Evolutionary conservation across 2,888 invertebrate species (phyloP).

Genomic region (Lymantria monacha): DNA sequence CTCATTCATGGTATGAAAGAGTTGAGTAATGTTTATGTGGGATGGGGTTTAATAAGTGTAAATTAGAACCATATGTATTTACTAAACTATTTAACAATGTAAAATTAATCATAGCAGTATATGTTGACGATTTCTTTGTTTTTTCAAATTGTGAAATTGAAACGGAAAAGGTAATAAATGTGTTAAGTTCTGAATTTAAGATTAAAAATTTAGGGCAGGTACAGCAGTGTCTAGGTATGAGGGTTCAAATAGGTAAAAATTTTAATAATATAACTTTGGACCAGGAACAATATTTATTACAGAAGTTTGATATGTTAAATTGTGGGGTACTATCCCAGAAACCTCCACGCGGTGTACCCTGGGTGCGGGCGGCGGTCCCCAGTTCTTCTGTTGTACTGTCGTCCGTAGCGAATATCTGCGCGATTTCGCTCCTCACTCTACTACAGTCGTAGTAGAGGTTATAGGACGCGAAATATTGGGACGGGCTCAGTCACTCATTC

Average conservation of each 20-base stretch:
- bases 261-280: constrained; percentile 4
- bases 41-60: constrained; percentile 7
- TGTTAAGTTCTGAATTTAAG: constrained; percentile 12
- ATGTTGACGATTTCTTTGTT: constrained; percentile 1
- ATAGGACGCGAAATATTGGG: too few relatives aligned
- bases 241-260: constrained; percentile 9
- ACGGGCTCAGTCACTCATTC: too few relatives aligned
- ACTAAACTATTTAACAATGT: constrained; percentile 6
- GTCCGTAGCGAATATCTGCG: too few relatives aligned
- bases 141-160: not conserved
- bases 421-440: too few relatives aligned
- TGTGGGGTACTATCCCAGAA: too few relatives aligned
- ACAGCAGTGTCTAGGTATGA: constrained; percentile 13
- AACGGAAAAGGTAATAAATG: not conserved
- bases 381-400: too few relatives aligned
- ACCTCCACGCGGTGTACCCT: too few relatives aligned
- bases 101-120: constrained; percentile 14
- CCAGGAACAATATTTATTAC: constrained; percentile 10
- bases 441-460: too few relatives aligned
- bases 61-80: constrained; percentile 13
- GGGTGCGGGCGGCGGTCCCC: too few relatives aligned
- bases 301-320: constrained; percentile 19
- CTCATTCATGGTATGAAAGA: constrained; percentile 26
- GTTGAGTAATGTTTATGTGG: constrained; percentile 2
- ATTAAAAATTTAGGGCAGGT: constrained; percentile 18